Percentiles rank a stretch among this genome's conserved stretches.
Evolutionary conservation across 2,113 vertebrate species (phyloP).

Genomic region (Opisthocomus hoazin): DNA sequence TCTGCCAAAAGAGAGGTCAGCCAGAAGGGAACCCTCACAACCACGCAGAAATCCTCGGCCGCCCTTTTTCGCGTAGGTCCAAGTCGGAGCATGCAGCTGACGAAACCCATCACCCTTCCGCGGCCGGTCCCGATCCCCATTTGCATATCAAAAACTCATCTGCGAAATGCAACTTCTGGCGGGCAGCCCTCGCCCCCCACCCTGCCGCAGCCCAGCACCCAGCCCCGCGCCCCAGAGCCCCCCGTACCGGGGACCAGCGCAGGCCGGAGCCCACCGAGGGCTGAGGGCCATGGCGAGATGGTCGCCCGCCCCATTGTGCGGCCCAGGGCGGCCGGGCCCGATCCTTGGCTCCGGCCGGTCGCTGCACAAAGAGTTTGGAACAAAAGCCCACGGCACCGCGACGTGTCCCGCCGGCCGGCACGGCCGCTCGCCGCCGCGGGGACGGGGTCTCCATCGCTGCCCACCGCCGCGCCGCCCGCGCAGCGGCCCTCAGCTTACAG

Average conservation of each 20-base stretch:
- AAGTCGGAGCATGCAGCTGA: conserved; percentile 2
- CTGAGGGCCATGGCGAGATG: neutral
- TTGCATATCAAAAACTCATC: conserved; percentile 42
- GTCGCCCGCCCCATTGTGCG: neutral
- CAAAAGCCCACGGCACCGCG: conserved; percentile 33
- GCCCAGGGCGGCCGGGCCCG: neutral
- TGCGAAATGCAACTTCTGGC: neutral
- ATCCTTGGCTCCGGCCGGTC: neutral
- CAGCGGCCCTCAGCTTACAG: neutral
- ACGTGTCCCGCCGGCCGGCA: neutral
- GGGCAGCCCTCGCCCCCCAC: neutral
- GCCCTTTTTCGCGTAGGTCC: neutral
- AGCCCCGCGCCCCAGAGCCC: neutral
- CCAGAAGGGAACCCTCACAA: neutral
- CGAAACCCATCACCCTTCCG: neutral
- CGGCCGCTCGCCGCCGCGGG: neutral
- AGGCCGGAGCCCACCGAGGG: neutral
- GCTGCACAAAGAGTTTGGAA: conserved; percentile 46
- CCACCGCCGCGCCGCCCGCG: neutral
- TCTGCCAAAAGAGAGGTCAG: neutral
- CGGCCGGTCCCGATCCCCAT: neutral
- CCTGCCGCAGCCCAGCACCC: neutral
- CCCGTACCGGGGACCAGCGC: fast-evolving
- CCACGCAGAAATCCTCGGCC: neutral
- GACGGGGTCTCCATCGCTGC: neutral